Percentiles rank a stretch among this genome's conserved stretches.
phyloP scores from a whole-genome alignment of 2,888 invertebrate species.

The Agrotis ipsilon region DNA sequence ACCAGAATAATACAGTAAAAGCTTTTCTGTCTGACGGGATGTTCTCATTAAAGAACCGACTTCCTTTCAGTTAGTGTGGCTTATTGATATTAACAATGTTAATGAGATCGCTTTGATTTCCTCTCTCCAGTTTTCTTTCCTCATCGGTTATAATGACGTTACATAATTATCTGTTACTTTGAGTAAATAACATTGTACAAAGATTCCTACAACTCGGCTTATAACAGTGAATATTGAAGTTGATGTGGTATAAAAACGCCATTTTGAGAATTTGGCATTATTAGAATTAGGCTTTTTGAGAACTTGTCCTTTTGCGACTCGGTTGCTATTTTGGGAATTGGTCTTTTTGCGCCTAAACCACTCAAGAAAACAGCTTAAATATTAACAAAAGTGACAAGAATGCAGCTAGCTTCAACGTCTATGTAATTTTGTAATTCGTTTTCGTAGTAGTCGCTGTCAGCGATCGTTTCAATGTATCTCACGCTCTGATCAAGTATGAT shows the following conservation, averaged over 20 bases:
- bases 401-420: not conserved
- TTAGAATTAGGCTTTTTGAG: too few species aligned
- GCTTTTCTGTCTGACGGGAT: not conserved
- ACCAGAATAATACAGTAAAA: constrained; percentile 20
- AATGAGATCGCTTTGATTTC: constrained; percentile 34
- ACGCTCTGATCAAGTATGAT: not conserved
- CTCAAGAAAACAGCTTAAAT: not conserved
- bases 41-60: constrained; percentile 8
- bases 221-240: not conserved
- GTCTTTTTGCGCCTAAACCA: too few species aligned
- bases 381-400: not conserved
- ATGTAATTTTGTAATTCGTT: not conserved
- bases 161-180: constrained; percentile 25
- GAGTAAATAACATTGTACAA: constrained; percentile 15
- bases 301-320: too few species aligned
- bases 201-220: not conserved
- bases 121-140: constrained; percentile 10
- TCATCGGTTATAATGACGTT: constrained; percentile 25
- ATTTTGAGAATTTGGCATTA: too few species aligned
- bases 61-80: constrained; percentile 14
- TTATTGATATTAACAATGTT: constrained; percentile 21
- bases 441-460: not conserved
- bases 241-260: not conserved
- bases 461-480: not conserved
- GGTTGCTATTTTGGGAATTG: too few species aligned